These are phyloP conservation scores for Platynereis dumerilii DNA, from an alignment of 2,888 invertebrate species.

Conservation along the genomic window DNA sequence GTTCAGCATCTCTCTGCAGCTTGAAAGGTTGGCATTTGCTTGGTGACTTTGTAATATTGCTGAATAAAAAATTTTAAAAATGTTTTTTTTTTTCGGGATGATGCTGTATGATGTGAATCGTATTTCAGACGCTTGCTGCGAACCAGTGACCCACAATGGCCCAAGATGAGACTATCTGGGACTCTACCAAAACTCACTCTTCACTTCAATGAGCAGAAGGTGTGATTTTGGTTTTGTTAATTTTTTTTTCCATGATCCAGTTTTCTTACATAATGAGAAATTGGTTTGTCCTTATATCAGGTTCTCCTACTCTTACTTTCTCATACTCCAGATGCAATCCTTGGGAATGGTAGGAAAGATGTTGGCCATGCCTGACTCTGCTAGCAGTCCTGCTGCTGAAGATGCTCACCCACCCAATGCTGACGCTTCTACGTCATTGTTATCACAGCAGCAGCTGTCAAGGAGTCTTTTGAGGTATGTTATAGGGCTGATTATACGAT, in stretches of 20 bases:
- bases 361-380: too few species aligned
- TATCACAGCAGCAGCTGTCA: too few species aligned
- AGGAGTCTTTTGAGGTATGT: too few species aligned
- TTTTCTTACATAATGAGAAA: background rate
- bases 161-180: conserved; percentile 81
- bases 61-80: background rate
- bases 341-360: background rate
- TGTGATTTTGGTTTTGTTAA: conserved; percentile 62
- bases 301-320: too few species aligned
- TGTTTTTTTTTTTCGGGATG: too few species aligned
- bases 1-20: conserved; percentile 67
- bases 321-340: conserved; percentile 3
- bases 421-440: too few species aligned
- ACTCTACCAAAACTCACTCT: conserved; percentile 85
- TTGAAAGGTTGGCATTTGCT: conserved; percentile 54
- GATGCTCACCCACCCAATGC: too few species aligned
- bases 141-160: conserved; percentile 86
- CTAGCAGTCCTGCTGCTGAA: too few species aligned
- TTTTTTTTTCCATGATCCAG: background rate
- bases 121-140: conserved; percentile 74
- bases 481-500: too few species aligned
- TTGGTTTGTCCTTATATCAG: too few species aligned
- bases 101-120: too few species aligned
- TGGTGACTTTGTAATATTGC: background rate
- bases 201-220: conserved; percentile 90